Conservation (phyloP, 2,888 invertebrate genomes). For the Microchrysa polita region DNA sequence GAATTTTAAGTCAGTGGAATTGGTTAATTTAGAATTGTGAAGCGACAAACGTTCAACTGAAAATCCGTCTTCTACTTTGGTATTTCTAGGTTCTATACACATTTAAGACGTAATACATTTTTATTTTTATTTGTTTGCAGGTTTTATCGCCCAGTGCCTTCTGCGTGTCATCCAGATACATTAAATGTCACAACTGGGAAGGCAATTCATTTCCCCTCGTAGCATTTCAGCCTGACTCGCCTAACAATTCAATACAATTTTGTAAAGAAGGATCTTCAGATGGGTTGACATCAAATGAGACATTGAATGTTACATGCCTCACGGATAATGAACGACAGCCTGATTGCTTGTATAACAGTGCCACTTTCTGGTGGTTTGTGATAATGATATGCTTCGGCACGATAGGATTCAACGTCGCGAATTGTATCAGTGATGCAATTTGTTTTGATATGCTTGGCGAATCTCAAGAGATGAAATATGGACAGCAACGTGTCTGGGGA, state of each 20-base stretch:
- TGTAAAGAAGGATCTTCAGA: background rate
- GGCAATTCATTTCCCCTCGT: background rate
- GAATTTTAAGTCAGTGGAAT: too few species aligned
- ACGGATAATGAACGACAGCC: conserved; percentile 45
- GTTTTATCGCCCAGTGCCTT: background rate
- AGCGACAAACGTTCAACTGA: too few species aligned
- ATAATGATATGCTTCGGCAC: conserved; percentile 77
- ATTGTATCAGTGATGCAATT: conserved; percentile 89
- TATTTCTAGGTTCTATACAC: too few species aligned
- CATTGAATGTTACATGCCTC: conserved; percentile 40
- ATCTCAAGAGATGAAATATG: conserved; percentile 75
- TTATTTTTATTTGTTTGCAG: too few species aligned
- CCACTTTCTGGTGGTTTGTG: conserved; percentile 79
- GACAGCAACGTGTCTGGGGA: conserved; percentile 84
- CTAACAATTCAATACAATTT: background rate
- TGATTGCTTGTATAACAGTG: conserved; percentile 68
- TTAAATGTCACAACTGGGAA: background rate
- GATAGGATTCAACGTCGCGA: conserved; percentile 84
- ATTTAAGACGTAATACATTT: too few species aligned
- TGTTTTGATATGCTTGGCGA: conserved; percentile 87
- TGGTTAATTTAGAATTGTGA: too few species aligned
- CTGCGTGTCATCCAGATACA: conserved; percentile 1
- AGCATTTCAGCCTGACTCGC: background rate
- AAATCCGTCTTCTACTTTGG: too few species aligned
- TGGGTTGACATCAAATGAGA: background rate